Conservation (phyloP, 1,140 invertebrate genomes). For the Hormaphis cornu region DNA sequence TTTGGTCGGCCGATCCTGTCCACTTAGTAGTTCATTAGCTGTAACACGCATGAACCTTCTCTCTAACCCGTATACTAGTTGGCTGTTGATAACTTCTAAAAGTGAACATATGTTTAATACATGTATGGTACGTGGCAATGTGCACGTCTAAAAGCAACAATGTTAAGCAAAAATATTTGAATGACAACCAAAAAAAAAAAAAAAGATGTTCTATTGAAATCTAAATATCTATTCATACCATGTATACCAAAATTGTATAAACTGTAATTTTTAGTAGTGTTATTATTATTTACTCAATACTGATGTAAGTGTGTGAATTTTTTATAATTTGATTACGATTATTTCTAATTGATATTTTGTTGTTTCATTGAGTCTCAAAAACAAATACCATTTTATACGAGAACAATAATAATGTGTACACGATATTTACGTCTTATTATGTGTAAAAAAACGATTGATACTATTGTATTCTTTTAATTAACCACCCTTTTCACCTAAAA, state of each 20-base stretch:
- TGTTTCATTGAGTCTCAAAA: conserved; percentile 13
- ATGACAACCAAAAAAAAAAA: not conserved
- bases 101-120: no score
- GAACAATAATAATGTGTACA: conserved; percentile 3
- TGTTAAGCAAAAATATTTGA: not conserved
- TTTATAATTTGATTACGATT: conserved; percentile 19
- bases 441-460: not conserved
- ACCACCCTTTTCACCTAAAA: conserved; percentile 13
- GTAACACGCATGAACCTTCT: no score
- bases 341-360: conserved; percentile 20
- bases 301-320: conserved; percentile 9
- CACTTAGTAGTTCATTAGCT: no score
- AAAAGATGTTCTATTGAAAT: not conserved
- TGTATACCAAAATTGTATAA: conserved; percentile 22
- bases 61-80: no score
- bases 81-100: no score
- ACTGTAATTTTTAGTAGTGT: conserved; percentile 16
- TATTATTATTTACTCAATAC: conserved; percentile 10
- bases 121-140: no score
- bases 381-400: conserved; percentile 8
- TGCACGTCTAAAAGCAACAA: no score
- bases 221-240: not conserved
- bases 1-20: no score
- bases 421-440: not conserved
- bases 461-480: conserved; percentile 6